Base-by-base conservation (phyloP, 2,797 vertebrate genomes). In the Tiaroga cobitis region DNA sequence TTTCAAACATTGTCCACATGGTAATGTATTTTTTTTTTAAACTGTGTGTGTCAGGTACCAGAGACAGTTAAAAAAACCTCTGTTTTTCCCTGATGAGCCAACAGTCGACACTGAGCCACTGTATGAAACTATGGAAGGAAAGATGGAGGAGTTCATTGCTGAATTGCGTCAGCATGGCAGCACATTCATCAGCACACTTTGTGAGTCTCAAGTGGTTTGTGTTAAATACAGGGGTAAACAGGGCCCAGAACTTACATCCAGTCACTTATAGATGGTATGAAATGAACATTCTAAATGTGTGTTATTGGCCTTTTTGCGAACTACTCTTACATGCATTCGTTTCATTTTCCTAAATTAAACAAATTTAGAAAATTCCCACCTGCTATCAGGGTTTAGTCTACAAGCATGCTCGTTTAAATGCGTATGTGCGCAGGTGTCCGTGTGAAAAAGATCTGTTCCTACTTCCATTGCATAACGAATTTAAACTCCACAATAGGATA, bases 21-120 rank as follows among this genome's bases (percentile, higher is more conserved):
- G 16, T 21, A 54, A 19, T 34, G 8, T 24, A 13, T 49, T 19
- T 7, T 51, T 51, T 19, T 19, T 54, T 5, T 6, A 4, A 3
- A 51, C 49, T 46, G 19, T 81, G 41, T n/a, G 81, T 88, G 41
- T 59, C 13, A 95, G 95, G 88, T 93, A 91, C 80, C 90, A 90
- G 0, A 78, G 84, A 15, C 90, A 93, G 87, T 89, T 95, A 4
- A 92, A 90, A 34, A 94, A 90, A 84, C 92, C 82, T 70, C 86
- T 95, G 90, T 95, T 92, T 87, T 92, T 93, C 89, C 92, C 93
- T 1, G 92, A 94, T 11, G 91, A 92, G 9, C 84, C 91, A 0
- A 87, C 91, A 59, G 90, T 93, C 84, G 93, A 95, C 84, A 92
- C 85, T 0, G 93, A 94, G 11, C 81, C 88, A 1, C 89, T 95